Percentiles rank a stretch among this genome's conserved stretches.
phyloP scores from a whole-genome alignment of 2,888 invertebrate species.

The Cybosia mesomella region DNA sequence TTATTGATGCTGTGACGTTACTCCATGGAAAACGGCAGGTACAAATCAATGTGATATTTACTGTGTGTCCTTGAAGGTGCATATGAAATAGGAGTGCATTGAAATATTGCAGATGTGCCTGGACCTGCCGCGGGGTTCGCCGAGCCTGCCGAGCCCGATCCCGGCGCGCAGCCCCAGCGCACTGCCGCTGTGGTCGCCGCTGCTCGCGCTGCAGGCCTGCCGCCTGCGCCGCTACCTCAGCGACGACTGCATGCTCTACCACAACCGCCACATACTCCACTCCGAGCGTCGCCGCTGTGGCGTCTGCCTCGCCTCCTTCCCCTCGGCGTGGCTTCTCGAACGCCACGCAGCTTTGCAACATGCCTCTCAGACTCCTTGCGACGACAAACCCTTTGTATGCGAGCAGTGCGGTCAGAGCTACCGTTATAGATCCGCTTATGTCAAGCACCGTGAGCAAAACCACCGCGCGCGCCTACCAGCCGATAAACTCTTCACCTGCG shows the following conservation, averaged over 20 bases:
- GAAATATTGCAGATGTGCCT: conserved; percentile 77
- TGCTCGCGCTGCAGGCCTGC: conserved; percentile 81
- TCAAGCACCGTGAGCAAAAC: conserved; percentile 94
- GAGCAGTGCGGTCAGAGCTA: conserved; percentile 97
- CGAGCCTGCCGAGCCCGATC: conserved; percentile 69
- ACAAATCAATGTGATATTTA: conserved; percentile 16
- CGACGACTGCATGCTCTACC: conserved; percentile 84
- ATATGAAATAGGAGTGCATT: neutral
- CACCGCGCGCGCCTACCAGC: conserved; percentile 95
- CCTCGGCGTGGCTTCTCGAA: conserved; percentile 95
- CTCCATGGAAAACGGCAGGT: conserved; percentile 37
- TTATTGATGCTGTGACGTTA: conserved; percentile 53
- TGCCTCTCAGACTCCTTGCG: conserved; percentile 88
- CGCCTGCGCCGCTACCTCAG: conserved; percentile 82
- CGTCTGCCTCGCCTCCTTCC: conserved; percentile 94
- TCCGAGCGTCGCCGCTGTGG: conserved; percentile 89
- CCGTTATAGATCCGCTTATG: conserved; percentile 93
- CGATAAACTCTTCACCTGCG: conserved; percentile 96
- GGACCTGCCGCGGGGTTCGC: conserved; percentile 77
- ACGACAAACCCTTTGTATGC: conserved; percentile 96
- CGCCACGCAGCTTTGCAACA: conserved; percentile 95
- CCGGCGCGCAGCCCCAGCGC: conserved; percentile 74
- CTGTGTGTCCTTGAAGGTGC: neutral
- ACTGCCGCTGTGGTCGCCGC: conserved; percentile 81
- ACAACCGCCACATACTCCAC: conserved; percentile 72